Conservation (phyloP, 2,113 vertebrate genomes). For the Archocentrus centrarchus region DNA sequence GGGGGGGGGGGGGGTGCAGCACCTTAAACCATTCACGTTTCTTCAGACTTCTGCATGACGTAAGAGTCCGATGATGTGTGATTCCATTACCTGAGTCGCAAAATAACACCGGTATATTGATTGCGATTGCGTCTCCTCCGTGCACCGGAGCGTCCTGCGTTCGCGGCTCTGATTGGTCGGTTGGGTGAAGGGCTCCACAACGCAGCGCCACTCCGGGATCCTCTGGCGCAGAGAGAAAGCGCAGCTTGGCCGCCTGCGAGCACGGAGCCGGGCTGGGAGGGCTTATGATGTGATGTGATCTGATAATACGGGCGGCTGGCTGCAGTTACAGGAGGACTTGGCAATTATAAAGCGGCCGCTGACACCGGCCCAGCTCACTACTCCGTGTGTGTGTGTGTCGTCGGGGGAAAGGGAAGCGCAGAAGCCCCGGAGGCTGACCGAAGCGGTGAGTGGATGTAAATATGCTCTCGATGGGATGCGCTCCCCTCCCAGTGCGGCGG, state of each 20-base stretch:
- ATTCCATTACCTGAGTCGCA: conserved; percentile 69
- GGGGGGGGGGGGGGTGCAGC: neutral
- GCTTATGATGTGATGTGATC: conserved; percentile 69
- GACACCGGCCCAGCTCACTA: conserved; percentile 45
- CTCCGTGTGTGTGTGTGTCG: conserved; percentile 25
- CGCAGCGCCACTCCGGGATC: conserved; percentile 59
- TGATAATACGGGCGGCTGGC: conserved; percentile 64
- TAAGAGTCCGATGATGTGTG: conserved; percentile 65
- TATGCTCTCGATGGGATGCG: conserved; percentile 65
- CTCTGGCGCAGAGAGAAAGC: conserved; percentile 74
- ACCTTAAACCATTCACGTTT: neutral
- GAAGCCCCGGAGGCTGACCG: conserved; percentile 52
- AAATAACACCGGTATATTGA: conserved; percentile 57
- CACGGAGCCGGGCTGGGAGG: conserved; percentile 57
- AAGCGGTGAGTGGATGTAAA: conserved; percentile 75
- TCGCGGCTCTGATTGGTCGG: conserved; percentile 70
- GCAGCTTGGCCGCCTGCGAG: conserved; percentile 56
- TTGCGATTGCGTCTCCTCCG: conserved; percentile 46
- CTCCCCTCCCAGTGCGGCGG: conserved; percentile 68
- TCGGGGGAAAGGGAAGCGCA: conserved; percentile 49
- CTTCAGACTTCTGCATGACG: conserved; percentile 48
- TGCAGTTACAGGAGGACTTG: conserved; percentile 62
- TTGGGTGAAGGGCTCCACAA: conserved; percentile 49
- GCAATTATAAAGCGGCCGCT: conserved; percentile 63
- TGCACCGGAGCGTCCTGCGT: conserved; percentile 60